Conservation (phyloP, 30 jellyfish, hydroid and myxozoan genomes). For the Mastigias papua region DNA sequence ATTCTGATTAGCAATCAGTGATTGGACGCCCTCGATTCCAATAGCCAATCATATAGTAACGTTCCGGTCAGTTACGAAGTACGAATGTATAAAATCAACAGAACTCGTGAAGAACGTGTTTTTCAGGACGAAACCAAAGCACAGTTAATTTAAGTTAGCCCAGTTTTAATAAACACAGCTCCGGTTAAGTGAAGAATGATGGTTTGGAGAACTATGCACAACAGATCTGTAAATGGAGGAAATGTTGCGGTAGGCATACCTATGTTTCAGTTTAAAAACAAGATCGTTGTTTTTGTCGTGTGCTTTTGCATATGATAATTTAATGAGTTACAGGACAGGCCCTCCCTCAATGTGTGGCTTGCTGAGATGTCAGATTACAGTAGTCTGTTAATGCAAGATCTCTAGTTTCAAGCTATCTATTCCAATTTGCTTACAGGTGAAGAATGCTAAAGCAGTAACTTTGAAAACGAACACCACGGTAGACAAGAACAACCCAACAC, state of each 20-base stretch:
- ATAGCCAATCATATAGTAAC: conserved; percentile 26
- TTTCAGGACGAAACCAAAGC: background rate
- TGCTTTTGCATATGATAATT: too few relatives aligned
- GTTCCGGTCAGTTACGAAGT: conserved; percentile 59
- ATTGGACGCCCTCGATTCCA: conserved; percentile 46
- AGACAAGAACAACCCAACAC: conserved; percentile 10
- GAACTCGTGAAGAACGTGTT: conserved; percentile 30
- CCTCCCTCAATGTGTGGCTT: too few relatives aligned
- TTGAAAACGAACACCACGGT: background rate
- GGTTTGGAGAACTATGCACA: conserved; percentile 16
- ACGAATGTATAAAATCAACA: conserved; percentile 52
- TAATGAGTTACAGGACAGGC: too few relatives aligned
- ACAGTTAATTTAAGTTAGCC: too few relatives aligned
- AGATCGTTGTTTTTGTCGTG: background rate
- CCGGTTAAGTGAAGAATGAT: background rate
- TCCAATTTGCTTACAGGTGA: conserved; percentile 3
- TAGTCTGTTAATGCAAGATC: too few relatives aligned
- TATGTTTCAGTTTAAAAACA: background rate
- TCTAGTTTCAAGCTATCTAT: too few relatives aligned
- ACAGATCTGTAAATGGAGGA: background rate
- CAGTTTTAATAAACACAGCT: too few relatives aligned
- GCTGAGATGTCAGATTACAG: background rate
- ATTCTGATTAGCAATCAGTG: background rate
- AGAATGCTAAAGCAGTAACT: conserved; percentile 15
- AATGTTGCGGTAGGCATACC: background rate